Conservation (phyloP, 2,113 vertebrate genomes). For the Heliornis fulica region DNA sequence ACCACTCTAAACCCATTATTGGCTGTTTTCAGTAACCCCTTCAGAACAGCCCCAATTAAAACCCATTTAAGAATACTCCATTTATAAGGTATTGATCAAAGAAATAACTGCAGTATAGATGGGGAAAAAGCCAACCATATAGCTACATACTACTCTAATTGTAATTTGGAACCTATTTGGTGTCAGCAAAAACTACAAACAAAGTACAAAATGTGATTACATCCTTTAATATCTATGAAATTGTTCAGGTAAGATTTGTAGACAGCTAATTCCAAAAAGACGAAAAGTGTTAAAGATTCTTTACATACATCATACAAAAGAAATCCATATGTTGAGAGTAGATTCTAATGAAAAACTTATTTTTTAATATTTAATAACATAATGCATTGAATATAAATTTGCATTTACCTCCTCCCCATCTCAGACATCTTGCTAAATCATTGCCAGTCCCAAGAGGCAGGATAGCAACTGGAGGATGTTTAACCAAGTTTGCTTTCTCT, state of each 20-base stretch:
- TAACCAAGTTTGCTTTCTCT: conserved; percentile 92
- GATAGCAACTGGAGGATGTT: conserved; percentile 92
- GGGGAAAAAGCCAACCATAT: not conserved
- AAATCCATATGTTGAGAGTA: not conserved
- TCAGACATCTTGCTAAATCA: conserved; percentile 92
- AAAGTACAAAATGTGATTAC: not conserved
- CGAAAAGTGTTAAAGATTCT: not conserved
- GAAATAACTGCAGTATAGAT: not conserved
- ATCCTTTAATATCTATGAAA: not conserved
- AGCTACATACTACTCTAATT: not conserved
- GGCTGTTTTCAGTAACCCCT: not conserved
- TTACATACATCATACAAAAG: not conserved
- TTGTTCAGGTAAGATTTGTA: not conserved
- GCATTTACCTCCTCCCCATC: conserved; percentile 94
- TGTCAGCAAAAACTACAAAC: not conserved
- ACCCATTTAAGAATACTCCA: not conserved
- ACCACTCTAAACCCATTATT: not conserved
- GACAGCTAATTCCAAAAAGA: not conserved
- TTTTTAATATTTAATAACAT: not conserved
- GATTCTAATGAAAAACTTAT: not conserved
- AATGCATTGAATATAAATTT: not conserved
- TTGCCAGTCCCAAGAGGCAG: conserved; percentile 96
- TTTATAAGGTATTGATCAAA: not conserved
- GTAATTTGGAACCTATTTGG: not conserved
- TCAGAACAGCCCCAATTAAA: not conserved